These are phyloP conservation scores for Carpatolechia fugitivella DNA, from an alignment of 2,888 invertebrate species.

Conservation along the genomic window DNA sequence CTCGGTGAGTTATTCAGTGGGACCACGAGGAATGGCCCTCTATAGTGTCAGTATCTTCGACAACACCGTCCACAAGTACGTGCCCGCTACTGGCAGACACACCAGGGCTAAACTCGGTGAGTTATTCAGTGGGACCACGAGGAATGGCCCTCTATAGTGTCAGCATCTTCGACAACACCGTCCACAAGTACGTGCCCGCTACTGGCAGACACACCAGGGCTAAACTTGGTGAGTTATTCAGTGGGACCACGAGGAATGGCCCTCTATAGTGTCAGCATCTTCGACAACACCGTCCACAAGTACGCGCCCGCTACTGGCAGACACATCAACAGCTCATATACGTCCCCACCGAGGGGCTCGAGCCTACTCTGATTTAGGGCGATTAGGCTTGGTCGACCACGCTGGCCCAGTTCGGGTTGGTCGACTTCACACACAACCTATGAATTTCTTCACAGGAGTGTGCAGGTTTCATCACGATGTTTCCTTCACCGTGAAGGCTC, in stretches of 20 bases:
- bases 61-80: slow-evolving; percentile 72
- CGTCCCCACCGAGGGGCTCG: no score
- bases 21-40: slow-evolving; percentile 48
- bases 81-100: slow-evolving; percentile 61
- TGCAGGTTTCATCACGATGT: no score
- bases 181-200: slow-evolving; percentile 73
- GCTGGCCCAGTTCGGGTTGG: no score
- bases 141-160: slow-evolving; percentile 80
- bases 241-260: slow-evolving; percentile 32
- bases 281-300: slow-evolving; percentile 72
- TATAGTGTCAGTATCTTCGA: slow-evolving; percentile 84
- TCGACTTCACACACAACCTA: no score
- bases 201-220: slow-evolving; percentile 69
- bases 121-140: slow-evolving; percentile 25
- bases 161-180: slow-evolving; percentile 78
- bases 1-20: slow-evolving; percentile 59
- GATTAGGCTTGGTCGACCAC: no score
- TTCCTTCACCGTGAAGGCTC: no score
- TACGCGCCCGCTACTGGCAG: slow-evolving; percentile 65
- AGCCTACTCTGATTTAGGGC: no score
- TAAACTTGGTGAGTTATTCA: slow-evolving; percentile 66
- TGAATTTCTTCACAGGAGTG: no score
- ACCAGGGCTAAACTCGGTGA: slow-evolving; percentile 75
- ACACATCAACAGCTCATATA: no score
- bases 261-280: slow-evolving; percentile 84